Evolutionary conservation across 53 echinoderm and acorn worm genomes (phyloP), one percentile per base, ranked within the genome.

Genomic region (Holothuria scabra): DNA sequence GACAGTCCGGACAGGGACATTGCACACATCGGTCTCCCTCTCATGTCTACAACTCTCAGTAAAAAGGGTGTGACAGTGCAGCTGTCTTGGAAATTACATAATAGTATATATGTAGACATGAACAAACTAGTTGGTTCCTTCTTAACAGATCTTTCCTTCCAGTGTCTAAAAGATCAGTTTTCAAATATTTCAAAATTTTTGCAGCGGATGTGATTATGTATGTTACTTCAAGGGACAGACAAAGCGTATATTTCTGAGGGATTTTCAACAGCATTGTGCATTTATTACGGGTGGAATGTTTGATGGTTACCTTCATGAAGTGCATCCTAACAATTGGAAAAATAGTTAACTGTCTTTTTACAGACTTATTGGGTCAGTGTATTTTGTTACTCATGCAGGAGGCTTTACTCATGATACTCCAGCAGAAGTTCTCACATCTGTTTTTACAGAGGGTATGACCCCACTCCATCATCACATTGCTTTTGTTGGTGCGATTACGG

Each of bases 131-230:
- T 85, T 8, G 3, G 31, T 12, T 49, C 22, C 31, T 35, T 83
- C 8, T 57, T 13, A 13, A 13, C 25, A 8, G 83, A 83, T 28
- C 63, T 83, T 65, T 65, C 65, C 21, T 59, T 83, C 13, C 76
- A 76, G 55, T 8, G 14, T 52, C 76, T 76, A 12, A 49, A 28
- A 44, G 13, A 20, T 58, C 28, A 76, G 38, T 13, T 76, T 11
- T 12, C 48, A 19, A 28, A 21, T 76, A 46, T 28, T 52, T 28
- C 49, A 44, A 29, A 29, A 46, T 38, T 44, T 61, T 49, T 79
- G 80, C 28, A 79, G 57, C 57, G 85, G 85, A 28, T 85, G 85
- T 85, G 85, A 85, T 57, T 85, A 76, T 76, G 76, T 85, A 16
- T 85, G 75, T 21, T 76, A 16, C 29, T 76, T 85, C 68, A n/a